Evolutionary conservation across 23 tunicate species (phyloP), one percentile per base, ranked within the genome.

Genomic region (Styela clava): DNA sequence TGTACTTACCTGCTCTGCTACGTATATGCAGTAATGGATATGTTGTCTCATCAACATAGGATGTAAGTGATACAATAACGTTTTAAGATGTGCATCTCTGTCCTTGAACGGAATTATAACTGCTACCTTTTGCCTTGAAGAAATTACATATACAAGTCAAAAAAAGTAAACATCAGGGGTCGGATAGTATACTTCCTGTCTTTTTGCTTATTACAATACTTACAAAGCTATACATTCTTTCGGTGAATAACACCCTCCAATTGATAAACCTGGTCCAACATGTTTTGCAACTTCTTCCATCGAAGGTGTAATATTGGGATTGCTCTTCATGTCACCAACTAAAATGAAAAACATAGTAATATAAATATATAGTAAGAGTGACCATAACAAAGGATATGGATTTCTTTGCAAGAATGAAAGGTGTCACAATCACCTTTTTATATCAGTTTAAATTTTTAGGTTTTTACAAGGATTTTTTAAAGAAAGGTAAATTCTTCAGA

Each of bases 61-160:
- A 78, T 95, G 99, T 27, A 95, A 52, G 61, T 92, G 79, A 74
- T 77, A 86, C 63, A 95, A 63, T 52, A 95, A 81, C 7, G 92
- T 74, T 74, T 77, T 84, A 27, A 95, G 64, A 90, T 95, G 99
- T 23, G 95, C 89, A 26, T 90, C 99, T 78, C 99, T 69, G 62
- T 95, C 95, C 74, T 95, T 95, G 71, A 84, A 95, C 44, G 99
- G 99, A 23, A 95, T 90, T 16, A 95, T 83, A 23, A 95, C 73
- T 20, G 99, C 99, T 33, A 95, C 96, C 34, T 92, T 87, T 69
- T 92, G 92, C 52, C 97, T 92, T 79, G 1, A 81, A 16, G 23
- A 35, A 28, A 64, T 23, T 16, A 21, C 7, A 52, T 7, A 16
- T 30, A 64, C 25, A 21, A n/a, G 68, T 74, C 22, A 16, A 18